These are phyloP conservation scores for Trachymyrmex septentrionalis DNA, from an alignment of 1,140 invertebrate genomes.

Conservation along the genomic window DNA sequence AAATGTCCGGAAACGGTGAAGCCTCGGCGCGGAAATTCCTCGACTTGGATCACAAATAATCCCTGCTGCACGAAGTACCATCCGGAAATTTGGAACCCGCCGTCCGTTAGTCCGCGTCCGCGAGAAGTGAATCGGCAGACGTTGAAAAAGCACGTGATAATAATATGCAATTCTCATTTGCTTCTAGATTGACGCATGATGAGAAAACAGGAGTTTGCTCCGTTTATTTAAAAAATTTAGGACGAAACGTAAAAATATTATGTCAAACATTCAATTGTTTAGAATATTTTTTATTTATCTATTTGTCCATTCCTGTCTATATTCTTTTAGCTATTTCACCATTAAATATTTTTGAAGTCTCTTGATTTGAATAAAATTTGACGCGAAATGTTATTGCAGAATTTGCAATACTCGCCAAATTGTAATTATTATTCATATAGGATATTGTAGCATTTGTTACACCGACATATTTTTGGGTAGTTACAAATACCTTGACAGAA, in stretches of 20 bases:
- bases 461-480: neutral
- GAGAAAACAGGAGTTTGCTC: neutral
- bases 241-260: neutral
- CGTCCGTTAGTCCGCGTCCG: conserved; percentile 48
- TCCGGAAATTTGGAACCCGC: conserved; percentile 70
- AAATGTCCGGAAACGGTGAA: conserved; percentile 55
- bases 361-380: neutral
- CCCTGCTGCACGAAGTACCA: neutral
- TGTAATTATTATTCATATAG: neutral
- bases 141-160: conserved; percentile 64
- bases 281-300: neutral
- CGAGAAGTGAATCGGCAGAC: conserved; percentile 45
- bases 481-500: neutral
- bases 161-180: conserved; percentile 36
- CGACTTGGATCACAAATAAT: conserved; percentile 67
- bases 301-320: neutral
- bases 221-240: neutral
- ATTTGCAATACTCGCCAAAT: neutral
- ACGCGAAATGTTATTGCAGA: neutral
- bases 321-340: neutral
- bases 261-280: neutral
- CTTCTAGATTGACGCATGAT: neutral
- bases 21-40: conserved; percentile 59
- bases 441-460: neutral
- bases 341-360: conserved; percentile 3